Evolutionary conservation across 2,797 vertebrate species (phyloP), one percentile per base, ranked within the genome.

Genomic region (Bufotes viridis): DNA sequence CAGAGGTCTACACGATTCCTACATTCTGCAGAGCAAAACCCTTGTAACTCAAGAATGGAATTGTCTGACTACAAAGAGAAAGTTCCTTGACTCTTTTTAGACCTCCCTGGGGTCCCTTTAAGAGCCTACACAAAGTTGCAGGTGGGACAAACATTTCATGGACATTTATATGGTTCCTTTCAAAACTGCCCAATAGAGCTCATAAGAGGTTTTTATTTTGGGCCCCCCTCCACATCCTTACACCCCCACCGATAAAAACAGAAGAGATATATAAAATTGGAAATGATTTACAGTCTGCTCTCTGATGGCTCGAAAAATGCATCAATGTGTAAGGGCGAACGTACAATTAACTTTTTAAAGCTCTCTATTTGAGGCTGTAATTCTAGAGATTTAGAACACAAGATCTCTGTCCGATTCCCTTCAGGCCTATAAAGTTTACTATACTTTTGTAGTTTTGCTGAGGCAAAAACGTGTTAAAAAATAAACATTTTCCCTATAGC

Each of bases 401-500:
- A 82, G 92, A 86, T 91, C 92, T 91, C 87, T 82, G 87, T 86
- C 9, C 0, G 87, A 88, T 87, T 92, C 93, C 89, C 91, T 84
- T 0, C 61, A 87, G 92, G 87, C 72, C 83, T 82, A 91, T 94
- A 93, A 94, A 93, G 88, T 57, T 87, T 90, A 86, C 90, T 14
- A 1, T 90, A 90, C 91, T 92, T 93, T 92, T 93, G 90, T 92
- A 67, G 90, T 93, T 91, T 90, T 90, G 72, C 84, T 91, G 76
- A 24, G 86, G 87, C 88, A 65, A 2, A 20, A 88, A 93, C 93
- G 87, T 91, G 90, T 93, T 93, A 90, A 91, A 92, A 93, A 92
- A 86, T 91, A 93, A 94, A 63, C 87, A 92, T 92, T 93, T 93
- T 91, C 91, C 91, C 87, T 55, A 89, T 90, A 70, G 76, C 88